Evolutionary conservation across 2,888 invertebrate species (phyloP).

Genomic region (Beris chalybata): DNA sequence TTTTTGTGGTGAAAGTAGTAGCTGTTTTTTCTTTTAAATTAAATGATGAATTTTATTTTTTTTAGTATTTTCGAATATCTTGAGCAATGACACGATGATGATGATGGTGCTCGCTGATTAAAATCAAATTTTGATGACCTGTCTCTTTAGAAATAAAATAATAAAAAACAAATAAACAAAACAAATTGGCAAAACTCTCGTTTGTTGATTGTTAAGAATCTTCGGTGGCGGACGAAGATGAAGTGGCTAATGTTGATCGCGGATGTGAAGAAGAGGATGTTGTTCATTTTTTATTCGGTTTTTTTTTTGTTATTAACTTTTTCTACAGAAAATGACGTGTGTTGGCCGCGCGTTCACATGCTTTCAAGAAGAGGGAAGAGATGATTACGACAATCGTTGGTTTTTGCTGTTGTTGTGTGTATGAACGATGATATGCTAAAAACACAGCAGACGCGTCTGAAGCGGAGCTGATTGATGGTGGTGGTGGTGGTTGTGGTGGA

Average conservation of each 20-base stretch:
- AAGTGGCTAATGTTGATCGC: neutral
- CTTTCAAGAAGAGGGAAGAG: constrained; percentile 8
- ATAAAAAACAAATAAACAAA: constrained; percentile 3
- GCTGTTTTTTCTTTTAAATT: constrained; percentile 14
- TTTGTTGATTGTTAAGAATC: constrained; percentile 22
- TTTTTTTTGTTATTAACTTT: constrained; percentile 6
- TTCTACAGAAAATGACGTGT: neutral
- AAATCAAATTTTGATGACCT: constrained; percentile 21
- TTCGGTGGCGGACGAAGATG: constrained; percentile 5
- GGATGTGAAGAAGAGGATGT: neutral
- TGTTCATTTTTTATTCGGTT: neutral
- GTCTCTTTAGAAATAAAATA: constrained; percentile 6
- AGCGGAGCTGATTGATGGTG: constrained; percentile 16
- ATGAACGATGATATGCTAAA: neutral
- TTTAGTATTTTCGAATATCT: constrained; percentile 6
- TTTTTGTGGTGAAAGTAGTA: constrained; percentile 26
- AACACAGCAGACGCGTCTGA: constrained; percentile 13
- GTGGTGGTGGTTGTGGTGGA: constrained; percentile 1
- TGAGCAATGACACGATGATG: constrained; percentile 23
- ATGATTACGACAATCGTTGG: constrained; percentile 11
- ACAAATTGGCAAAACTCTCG: constrained; percentile 18
- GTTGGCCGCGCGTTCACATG: neutral
- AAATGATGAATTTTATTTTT: constrained; percentile 12
- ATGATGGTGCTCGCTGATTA: constrained; percentile 25
- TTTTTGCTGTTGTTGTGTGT: constrained; percentile 2